Evolutionary conservation across 2,113 vertebrate species (phyloP), one percentile per base, ranked within the genome.

Genomic region (Corvus hawaiiensis): DNA sequence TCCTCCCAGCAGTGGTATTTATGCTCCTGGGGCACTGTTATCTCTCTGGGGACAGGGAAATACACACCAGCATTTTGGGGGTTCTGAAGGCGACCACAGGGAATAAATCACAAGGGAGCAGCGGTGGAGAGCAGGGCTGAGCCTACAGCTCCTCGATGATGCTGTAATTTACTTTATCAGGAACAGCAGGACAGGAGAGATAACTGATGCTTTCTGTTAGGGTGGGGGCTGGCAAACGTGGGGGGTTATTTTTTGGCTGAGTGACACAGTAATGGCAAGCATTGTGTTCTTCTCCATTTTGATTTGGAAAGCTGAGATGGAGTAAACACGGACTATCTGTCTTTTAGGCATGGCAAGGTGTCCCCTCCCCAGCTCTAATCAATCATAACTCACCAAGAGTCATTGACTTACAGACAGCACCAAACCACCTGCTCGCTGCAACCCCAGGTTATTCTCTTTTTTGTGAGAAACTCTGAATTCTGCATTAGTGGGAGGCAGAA

Each of bases 131-230:
- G 73, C 93, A 46, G 68, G 30, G 56, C 20, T 89, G 68, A 13
- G 92, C 64, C 28, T 74, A 1, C 56, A 63, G 89, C 71, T 91
- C 82, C 71, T 62, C 2, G 1, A 1, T 18, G 78, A 20, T 49
- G 87, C 87, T 96, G 77, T 85, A 46, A 89, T 92, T 95, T 64
- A 12, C 41, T 52, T 73, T 82, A 51, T 89, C 69, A 12, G 89
- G 73, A 87, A 1, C 87, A 96, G 95, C 87, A 94, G 89, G 87
- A 68, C 80, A 67, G 37, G 41, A 73, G 87, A 95, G 91, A 87
- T 69, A 94, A 85, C 37, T 17, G 81, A 62, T 33, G 72, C 32
- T 84, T 84, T 87, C 87, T 61, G 19, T 11, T 5, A 6, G 37
- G 55, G 22, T 30, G 43, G 52, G 69, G 68, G 26, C 62, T 54